These are phyloP conservation scores for Biston betularia DNA, from an alignment of 2,888 invertebrate genomes.

Conservation along the genomic window DNA sequence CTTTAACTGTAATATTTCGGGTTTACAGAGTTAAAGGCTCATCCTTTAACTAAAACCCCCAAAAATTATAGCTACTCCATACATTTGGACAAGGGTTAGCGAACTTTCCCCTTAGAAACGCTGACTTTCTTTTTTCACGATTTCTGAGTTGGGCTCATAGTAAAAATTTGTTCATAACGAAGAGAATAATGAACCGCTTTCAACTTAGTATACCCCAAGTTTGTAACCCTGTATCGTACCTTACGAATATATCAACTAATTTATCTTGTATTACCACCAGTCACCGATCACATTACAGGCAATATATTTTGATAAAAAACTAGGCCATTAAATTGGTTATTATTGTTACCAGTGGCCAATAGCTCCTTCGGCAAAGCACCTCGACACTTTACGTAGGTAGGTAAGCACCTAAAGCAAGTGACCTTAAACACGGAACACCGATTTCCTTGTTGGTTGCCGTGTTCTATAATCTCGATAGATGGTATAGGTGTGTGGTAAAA, in stretches of 20 bases:
- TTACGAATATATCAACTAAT: conserved; percentile 11
- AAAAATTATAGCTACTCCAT: too few relatives aligned
- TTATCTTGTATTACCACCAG: conserved; percentile 1
- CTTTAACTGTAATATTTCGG: too few relatives aligned
- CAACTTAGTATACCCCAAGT: too few relatives aligned
- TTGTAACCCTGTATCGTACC: background rate
- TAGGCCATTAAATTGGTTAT: conserved; percentile 21
- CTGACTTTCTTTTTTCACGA: too few relatives aligned
- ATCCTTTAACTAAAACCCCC: too few relatives aligned
- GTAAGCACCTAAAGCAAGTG: conserved; percentile 54
- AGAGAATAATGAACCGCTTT: too few relatives aligned
- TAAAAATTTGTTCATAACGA: too few relatives aligned
- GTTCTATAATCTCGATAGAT: conserved; percentile 26
- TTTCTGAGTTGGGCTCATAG: too few relatives aligned
- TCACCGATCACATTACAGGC: conserved; percentile 1
- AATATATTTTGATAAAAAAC: conserved; percentile 16
- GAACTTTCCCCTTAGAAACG: too few relatives aligned
- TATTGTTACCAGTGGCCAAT: background rate
- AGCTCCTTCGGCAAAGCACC: conserved; percentile 10
- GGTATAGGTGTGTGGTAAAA: conserved; percentile 12
- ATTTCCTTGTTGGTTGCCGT: conserved; percentile 56
- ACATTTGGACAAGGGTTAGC: too few relatives aligned
- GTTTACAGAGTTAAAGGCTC: too few relatives aligned
- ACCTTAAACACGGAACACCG: conserved; percentile 52
- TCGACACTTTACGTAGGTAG: conserved; percentile 42